Percentiles rank a stretch among this genome's conserved stretches.
phyloP scores from a whole-genome alignment of 2,888 invertebrate species.

The Leucophora obtusa region DNA sequence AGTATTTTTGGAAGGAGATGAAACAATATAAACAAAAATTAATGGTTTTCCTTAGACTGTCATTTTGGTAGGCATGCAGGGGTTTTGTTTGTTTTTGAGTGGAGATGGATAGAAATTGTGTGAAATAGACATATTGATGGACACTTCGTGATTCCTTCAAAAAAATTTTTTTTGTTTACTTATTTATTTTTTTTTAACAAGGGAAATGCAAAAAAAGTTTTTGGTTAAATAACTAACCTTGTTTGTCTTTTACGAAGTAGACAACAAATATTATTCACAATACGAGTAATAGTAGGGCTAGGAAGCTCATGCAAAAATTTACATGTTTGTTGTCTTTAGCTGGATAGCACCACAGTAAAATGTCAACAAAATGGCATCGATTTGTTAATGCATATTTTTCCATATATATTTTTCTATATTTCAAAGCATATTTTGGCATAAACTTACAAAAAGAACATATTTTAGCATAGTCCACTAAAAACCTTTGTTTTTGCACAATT shows the following conservation, averaged over 20 bases:
- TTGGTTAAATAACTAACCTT: not conserved
- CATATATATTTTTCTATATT: too few relatives aligned
- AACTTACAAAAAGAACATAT: too few relatives aligned
- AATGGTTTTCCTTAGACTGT: slow-evolving; percentile 21
- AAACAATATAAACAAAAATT: slow-evolving; percentile 1
- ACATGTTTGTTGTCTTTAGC: too few relatives aligned
- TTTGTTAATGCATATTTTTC: too few relatives aligned
- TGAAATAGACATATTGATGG: slow-evolving; percentile 57
- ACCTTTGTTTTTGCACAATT: too few relatives aligned
- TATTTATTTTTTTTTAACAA: slow-evolving; percentile 9
- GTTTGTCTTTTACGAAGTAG: not conserved
- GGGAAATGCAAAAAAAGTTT: not conserved
- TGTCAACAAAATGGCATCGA: too few relatives aligned
- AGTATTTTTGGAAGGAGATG: not conserved
- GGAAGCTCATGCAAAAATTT: too few relatives aligned
- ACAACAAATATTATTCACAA: not conserved
- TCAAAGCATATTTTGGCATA: too few relatives aligned
- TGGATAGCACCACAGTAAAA: too few relatives aligned
- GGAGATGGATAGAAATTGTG: slow-evolving; percentile 50
- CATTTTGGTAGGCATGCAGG: slow-evolving; percentile 20
- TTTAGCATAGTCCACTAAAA: too few relatives aligned
- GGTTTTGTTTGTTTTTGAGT: slow-evolving; percentile 11
- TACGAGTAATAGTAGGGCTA: too few relatives aligned
- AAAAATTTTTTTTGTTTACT: slow-evolving; percentile 2
- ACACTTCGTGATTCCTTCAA: slow-evolving; percentile 55